Conservation (phyloP, 2,797 vertebrate genomes). For the Halcyon chelicuti region DNA sequence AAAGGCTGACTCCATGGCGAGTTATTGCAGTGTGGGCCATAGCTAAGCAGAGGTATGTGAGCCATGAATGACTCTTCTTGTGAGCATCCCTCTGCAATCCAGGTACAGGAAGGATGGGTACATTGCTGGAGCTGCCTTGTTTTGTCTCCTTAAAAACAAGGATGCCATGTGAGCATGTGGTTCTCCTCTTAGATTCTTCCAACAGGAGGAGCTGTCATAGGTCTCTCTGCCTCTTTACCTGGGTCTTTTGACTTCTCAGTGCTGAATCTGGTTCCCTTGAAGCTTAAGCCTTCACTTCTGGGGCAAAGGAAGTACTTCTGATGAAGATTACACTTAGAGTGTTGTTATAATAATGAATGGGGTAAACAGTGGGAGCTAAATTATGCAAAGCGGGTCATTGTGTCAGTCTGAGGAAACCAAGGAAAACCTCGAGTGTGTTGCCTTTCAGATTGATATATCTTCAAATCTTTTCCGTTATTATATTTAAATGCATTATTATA, state of each 20-base stretch:
- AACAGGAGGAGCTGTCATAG: neutral
- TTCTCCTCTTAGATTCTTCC: neutral
- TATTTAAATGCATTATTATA: neutral
- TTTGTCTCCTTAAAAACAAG: neutral
- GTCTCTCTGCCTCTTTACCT: neutral
- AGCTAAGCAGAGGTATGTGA: neutral
- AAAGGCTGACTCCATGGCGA: neutral
- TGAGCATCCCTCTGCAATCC: neutral
- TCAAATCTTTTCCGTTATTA: neutral
- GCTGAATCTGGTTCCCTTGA: neutral
- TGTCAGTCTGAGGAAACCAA: neutral
- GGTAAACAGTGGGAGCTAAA: conserved; percentile 12
- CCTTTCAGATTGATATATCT: neutral
- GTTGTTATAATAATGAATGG: conserved; percentile 32
- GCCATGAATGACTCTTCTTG: neutral
- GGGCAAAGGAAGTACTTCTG: neutral
- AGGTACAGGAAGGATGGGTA: neutral
- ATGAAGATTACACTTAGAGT: neutral
- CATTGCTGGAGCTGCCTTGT: neutral
- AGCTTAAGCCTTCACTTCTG: neutral
- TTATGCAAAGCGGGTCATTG: neutral
- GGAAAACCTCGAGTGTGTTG: neutral
- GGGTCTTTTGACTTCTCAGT: neutral
- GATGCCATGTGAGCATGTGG: neutral
- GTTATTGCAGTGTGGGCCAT: fast-evolving